phyloP scores from a whole-genome alignment of 2,113 vertebrate genomes.

The Dolichotis patagonum region DNA sequence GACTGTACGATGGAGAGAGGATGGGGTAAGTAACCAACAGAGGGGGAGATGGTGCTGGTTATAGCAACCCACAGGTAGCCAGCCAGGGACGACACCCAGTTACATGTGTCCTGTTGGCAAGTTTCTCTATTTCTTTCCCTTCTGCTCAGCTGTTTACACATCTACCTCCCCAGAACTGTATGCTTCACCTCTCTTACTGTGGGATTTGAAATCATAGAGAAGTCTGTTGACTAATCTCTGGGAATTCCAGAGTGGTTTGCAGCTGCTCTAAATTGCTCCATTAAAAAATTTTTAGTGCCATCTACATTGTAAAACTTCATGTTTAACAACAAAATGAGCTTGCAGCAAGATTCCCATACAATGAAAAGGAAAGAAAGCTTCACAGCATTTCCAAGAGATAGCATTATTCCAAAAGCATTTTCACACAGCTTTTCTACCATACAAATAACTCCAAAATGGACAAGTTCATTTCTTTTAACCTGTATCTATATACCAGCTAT shows the following conservation, averaged over 20 bases:
- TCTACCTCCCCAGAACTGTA: not conserved
- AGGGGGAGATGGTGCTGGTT: fast-evolving
- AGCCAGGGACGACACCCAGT: not conserved
- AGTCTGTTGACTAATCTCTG: conserved; percentile 59
- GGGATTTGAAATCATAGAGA: conserved; percentile 68
- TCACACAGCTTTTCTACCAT: not conserved
- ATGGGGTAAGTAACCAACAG: not conserved
- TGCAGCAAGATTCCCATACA: conserved; percentile 55
- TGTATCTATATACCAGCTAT: conserved; percentile 33
- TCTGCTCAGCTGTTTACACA: not conserved
- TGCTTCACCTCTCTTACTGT: conserved; percentile 49
- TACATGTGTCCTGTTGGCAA: not conserved
- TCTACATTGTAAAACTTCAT: conserved; percentile 76
- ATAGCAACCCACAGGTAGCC: not conserved
- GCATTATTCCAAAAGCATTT: conserved; percentile 49
- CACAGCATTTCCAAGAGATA: conserved; percentile 44
- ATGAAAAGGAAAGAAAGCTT: conserved; percentile 62
- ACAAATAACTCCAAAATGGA: conserved; percentile 46
- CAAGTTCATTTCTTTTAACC: conserved; percentile 71
- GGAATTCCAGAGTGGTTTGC: conserved; percentile 68
- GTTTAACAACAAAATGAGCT: conserved; percentile 77
- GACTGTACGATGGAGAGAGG: not conserved
- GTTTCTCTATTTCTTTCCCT: not conserved
- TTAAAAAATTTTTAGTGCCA: conserved; percentile 74
- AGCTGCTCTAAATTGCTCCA: conserved; percentile 75